Percentiles rank a stretch among this genome's conserved stretches.
Evolutionary conservation across 2,797 vertebrate species (phyloP).

Genomic region (Periophthalmus magnuspinnatus): DNA sequence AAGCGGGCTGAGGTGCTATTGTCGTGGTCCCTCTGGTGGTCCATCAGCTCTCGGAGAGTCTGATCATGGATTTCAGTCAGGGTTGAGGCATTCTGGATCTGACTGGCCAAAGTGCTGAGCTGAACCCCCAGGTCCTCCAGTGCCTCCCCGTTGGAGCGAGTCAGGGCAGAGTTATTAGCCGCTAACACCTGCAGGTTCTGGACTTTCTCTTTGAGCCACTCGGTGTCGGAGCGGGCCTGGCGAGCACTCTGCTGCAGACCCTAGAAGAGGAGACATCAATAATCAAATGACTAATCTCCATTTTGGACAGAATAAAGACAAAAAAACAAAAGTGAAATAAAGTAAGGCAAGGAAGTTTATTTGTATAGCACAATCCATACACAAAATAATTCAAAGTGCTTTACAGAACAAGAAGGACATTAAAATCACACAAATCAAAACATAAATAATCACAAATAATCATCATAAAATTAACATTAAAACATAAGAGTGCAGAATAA

Average conservation of each 20-base stretch:
- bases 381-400: too few species aligned
- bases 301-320: not conserved
- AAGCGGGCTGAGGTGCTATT: constrained; percentile 72
- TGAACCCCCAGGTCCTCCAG: constrained; percentile 90
- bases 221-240: constrained; percentile 85
- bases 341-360: too few species aligned
- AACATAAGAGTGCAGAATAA: too few species aligned
- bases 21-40: constrained; percentile 77
- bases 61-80: constrained; percentile 80
- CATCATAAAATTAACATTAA: too few species aligned
- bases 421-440: too few species aligned
- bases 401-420: too few species aligned
- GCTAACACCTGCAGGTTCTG: constrained; percentile 89
- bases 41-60: constrained; percentile 82
- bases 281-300: not conserved
- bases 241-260: constrained; percentile 89
- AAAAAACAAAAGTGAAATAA: not conserved
- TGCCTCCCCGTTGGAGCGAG: constrained; percentile 88
- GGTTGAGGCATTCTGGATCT: constrained; percentile 89
- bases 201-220: constrained; percentile 94
- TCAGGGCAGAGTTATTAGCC: constrained; percentile 88
- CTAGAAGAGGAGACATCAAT: constrained; percentile 39
- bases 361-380: too few species aligned
- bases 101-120: constrained; percentile 83
- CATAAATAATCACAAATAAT: too few species aligned